Percentiles rank a stretch among this genome's conserved stretches.
Conservation (phyloP, 2,113 vertebrate species). For the Zingel zingel region DNA sequence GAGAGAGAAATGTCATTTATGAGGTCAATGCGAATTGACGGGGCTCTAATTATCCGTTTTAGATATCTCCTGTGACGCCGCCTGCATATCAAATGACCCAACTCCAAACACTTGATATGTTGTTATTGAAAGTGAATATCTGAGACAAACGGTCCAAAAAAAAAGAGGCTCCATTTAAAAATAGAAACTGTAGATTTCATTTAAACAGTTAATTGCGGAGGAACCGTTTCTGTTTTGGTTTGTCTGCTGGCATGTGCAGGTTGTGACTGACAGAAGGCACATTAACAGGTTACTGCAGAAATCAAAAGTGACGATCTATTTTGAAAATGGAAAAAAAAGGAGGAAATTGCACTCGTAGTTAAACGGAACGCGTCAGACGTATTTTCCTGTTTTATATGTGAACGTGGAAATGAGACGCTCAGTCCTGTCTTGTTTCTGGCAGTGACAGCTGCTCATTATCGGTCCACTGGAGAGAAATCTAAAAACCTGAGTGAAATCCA, state of each 20-base stretch:
- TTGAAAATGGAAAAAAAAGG: neutral
- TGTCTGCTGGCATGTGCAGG: slow-evolving; percentile 29
- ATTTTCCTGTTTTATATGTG: neutral
- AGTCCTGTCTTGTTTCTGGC: neutral
- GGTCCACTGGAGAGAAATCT: slow-evolving; percentile 1
- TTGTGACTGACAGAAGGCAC: slow-evolving; percentile 56
- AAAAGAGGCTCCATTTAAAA: neutral
- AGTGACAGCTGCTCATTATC: neutral
- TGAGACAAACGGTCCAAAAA: no score
- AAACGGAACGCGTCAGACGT: neutral
- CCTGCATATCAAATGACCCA: neutral
- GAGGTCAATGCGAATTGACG: neutral
- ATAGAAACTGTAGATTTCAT: neutral
- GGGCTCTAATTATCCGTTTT: neutral
- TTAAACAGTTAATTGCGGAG: neutral
- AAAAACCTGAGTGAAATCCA: slow-evolving; percentile 12
- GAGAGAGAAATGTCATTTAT: neutral
- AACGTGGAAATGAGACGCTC: neutral
- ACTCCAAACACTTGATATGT: neutral
- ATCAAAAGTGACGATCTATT: neutral
- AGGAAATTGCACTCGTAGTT: no score
- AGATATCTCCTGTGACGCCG: neutral
- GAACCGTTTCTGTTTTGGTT: neutral
- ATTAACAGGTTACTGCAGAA: slow-evolving; percentile 16
- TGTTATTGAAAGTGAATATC: neutral